phyloP scores from a whole-genome alignment of 2,888 invertebrate genomes.

The Folsomia manolachei region DNA sequence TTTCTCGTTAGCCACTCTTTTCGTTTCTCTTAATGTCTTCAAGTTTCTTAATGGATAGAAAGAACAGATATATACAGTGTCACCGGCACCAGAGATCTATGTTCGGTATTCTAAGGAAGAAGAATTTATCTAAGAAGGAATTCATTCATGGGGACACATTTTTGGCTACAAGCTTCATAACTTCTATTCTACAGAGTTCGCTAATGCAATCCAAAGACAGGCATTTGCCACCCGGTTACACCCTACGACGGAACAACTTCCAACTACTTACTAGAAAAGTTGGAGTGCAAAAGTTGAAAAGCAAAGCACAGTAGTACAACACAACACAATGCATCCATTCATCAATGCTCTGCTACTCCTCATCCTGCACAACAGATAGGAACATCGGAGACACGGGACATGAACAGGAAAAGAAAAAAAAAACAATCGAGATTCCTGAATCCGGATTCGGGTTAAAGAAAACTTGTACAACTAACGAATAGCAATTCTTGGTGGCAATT shows the following conservation, averaged over 20 bases:
- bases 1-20: neutral
- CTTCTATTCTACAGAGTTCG: constrained; percentile 9
- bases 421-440: constrained; percentile 8
- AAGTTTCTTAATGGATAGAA: neutral
- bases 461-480: constrained; percentile 1
- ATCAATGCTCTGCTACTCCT: too few species aligned
- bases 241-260: too few species aligned
- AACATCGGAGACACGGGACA: neutral
- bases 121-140: neutral
- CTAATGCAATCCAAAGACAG: neutral
- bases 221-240: too few species aligned
- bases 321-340: constrained; percentile 13
- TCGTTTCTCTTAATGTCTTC: neutral
- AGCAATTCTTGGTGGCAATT: too few species aligned
- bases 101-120: neutral
- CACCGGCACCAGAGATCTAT: neutral
- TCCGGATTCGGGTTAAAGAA: neutral
- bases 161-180: constrained; percentile 18
- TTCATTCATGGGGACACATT: constrained; percentile 15
- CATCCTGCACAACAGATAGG: constrained; percentile 4
- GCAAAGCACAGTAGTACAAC: neutral
- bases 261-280: neutral
- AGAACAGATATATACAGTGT: neutral
- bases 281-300: neutral
- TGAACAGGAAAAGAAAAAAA: neutral